Percentiles rank a stretch among this genome's conserved stretches.
Conservation (phyloP, 2,888 invertebrate genomes). For the Stegana nigrithorax region DNA sequence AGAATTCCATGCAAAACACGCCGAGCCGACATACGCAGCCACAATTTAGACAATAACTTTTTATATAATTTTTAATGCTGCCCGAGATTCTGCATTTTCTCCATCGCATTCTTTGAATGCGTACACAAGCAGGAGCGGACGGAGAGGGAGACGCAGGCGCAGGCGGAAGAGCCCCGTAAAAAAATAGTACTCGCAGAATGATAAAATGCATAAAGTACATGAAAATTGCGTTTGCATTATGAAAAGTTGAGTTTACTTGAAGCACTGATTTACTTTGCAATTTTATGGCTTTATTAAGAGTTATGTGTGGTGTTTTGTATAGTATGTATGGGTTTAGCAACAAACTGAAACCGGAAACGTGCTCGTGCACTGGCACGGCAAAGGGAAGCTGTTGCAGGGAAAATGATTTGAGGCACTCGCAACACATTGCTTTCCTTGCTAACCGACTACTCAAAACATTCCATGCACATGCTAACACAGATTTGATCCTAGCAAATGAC, state of each 20-base stretch:
- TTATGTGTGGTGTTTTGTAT: no score
- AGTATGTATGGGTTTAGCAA: no score
- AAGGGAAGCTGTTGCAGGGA: no score
- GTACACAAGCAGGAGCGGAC: no score
- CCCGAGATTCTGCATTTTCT: conserved; percentile 35
- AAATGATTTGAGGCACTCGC: no score
- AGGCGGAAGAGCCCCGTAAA: conserved; percentile 26
- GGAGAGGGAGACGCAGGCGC: conserved; percentile 43
- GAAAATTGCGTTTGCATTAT: conserved; percentile 51
- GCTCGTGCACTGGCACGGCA: no score
- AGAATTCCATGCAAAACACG: no score
- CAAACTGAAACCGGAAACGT: no score
- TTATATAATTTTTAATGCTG: conserved; percentile 43
- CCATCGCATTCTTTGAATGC: no score
- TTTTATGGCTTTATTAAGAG: conserved; percentile 54
- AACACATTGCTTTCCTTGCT: no score
- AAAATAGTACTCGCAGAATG: conserved; percentile 18
- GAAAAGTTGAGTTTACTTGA: conserved; percentile 46
- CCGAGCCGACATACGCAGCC: conserved; percentile 21
- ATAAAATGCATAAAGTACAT: conserved; percentile 38
- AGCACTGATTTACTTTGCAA: conserved; percentile 52
- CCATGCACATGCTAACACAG: background rate
- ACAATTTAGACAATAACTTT: conserved; percentile 37
- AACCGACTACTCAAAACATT: background rate
- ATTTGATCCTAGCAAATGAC: conserved; percentile 51